Percentiles rank a stretch among this genome's conserved stretches.
Evolutionary conservation across 2,888 invertebrate genomes (phyloP).

Genomic region (Crematogaster levior): DNA sequence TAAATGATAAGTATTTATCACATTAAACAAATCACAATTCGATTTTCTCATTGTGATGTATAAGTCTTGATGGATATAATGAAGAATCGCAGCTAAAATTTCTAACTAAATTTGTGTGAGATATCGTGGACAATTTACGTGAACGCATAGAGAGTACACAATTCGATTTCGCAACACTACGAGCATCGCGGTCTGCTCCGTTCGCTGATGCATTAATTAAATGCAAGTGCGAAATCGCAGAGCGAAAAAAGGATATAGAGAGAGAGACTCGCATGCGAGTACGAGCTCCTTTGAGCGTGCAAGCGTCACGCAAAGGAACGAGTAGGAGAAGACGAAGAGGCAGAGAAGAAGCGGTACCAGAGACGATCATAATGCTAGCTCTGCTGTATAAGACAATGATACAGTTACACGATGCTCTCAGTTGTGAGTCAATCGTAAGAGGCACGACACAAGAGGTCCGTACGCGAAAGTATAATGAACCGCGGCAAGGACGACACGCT

Average conservation of each 20-base stretch:
- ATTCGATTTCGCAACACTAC: slow-evolving; percentile 30
- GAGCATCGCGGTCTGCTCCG: slow-evolving; percentile 20
- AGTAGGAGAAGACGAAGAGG: slow-evolving; percentile 36
- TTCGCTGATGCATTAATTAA: slow-evolving; percentile 49
- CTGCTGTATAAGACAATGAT: slow-evolving; percentile 80
- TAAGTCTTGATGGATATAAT: neutral
- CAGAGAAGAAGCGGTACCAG: slow-evolving; percentile 36
- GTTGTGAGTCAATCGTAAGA: slow-evolving; percentile 76
- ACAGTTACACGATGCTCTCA: slow-evolving; percentile 79
- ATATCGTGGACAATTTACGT: slow-evolving; percentile 13
- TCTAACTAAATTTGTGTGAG: neutral
- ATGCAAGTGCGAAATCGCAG: slow-evolving; percentile 34
- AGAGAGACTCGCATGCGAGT: slow-evolving; percentile 46
- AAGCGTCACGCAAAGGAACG: slow-evolving; percentile 36
- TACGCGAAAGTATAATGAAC: slow-evolving; percentile 71
- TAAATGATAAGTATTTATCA: neutral
- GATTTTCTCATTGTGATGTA: neutral
- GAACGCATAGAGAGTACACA: neutral
- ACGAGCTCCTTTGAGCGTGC: slow-evolving; percentile 54
- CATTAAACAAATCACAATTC: too few relatives aligned
- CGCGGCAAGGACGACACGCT: slow-evolving; percentile 38
- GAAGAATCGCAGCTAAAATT: neutral
- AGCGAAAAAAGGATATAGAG: neutral
- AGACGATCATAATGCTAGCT: slow-evolving; percentile 66
- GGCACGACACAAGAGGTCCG: slow-evolving; percentile 64